Percentiles rank a stretch among this genome's conserved stretches.
Evolutionary conservation across 2,113 vertebrate genomes (phyloP).

Genomic region (Pluvianellus socialis): DNA sequence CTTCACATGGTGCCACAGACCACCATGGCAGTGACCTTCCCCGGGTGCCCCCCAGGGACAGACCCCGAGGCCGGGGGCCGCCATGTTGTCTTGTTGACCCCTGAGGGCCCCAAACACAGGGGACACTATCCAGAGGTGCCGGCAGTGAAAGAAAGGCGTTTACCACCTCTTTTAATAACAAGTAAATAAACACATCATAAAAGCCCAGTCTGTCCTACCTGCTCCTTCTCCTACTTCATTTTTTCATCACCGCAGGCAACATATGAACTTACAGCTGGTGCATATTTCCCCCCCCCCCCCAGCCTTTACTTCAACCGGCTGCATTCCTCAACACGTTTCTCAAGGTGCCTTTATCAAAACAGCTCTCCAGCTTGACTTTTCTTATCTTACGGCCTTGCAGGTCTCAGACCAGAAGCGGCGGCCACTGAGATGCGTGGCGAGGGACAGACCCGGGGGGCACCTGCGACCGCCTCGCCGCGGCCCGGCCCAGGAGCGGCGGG

Average conservation of each 20-base stretch:
- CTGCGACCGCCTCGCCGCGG: not conserved
- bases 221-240: not conserved
- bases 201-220: not conserved
- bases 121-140: not conserved
- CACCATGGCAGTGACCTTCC: accelerated
- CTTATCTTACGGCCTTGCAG: too few species aligned
- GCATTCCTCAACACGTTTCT: not conserved
- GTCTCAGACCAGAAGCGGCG: not conserved
- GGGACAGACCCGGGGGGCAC: not conserved
- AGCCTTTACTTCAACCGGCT: not conserved
- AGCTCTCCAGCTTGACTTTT: not conserved
- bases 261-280: not conserved
- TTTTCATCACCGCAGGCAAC: not conserved
- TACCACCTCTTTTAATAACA: not conserved
- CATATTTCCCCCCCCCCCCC: not conserved
- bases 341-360: not conserved
- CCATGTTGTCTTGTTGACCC: not conserved
- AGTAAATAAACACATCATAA: not conserved
- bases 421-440: too few species aligned
- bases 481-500: not conserved
- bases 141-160: not conserved
- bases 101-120: not conserved
- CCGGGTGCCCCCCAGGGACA: too few species aligned
- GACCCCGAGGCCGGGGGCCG: not conserved
- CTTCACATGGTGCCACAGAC: not conserved